Conservation (phyloP, 2,888 invertebrate species). For the Drosophila putrida region DNA sequence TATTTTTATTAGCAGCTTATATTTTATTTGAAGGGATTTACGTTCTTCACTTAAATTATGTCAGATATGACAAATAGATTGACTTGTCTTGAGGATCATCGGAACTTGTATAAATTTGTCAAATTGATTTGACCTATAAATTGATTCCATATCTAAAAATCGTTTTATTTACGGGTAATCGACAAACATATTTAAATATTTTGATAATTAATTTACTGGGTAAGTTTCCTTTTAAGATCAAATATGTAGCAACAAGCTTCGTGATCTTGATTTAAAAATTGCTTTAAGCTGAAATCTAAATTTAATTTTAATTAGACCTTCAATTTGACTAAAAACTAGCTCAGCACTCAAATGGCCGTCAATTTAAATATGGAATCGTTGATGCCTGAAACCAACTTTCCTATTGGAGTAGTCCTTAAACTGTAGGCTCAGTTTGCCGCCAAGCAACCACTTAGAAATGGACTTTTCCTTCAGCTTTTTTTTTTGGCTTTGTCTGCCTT, state of each 20-base stretch:
- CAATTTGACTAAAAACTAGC: conserved; percentile 17
- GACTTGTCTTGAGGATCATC: too few species aligned
- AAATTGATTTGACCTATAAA: too few species aligned
- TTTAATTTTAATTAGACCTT: conserved; percentile 3
- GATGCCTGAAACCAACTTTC: not conserved
- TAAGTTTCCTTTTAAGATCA: too few species aligned
- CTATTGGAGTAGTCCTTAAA: not conserved
- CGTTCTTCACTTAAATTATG: too few species aligned
- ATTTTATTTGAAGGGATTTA: not conserved
- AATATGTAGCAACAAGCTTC: too few species aligned
- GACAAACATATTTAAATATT: too few species aligned
- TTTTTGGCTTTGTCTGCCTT: conserved; percentile 34
- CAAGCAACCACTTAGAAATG: conserved; percentile 33
- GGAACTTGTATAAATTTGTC: too few species aligned
- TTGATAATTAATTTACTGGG: not conserved
- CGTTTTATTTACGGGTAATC: too few species aligned
- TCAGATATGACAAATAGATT: too few species aligned
- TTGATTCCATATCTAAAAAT: too few species aligned
- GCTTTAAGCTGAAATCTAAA: not conserved
- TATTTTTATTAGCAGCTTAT: not conserved
- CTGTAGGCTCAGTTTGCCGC: conserved; percentile 1
- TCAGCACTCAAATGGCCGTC: conserved; percentile 9
- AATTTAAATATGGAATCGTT: conserved; percentile 14
- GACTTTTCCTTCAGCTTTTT: conserved; percentile 17
- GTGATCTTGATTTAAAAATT: too few species aligned